Base-by-base conservation (phyloP, 2,888 invertebrate species). In the Yponomeuta evonymella region DNA sequence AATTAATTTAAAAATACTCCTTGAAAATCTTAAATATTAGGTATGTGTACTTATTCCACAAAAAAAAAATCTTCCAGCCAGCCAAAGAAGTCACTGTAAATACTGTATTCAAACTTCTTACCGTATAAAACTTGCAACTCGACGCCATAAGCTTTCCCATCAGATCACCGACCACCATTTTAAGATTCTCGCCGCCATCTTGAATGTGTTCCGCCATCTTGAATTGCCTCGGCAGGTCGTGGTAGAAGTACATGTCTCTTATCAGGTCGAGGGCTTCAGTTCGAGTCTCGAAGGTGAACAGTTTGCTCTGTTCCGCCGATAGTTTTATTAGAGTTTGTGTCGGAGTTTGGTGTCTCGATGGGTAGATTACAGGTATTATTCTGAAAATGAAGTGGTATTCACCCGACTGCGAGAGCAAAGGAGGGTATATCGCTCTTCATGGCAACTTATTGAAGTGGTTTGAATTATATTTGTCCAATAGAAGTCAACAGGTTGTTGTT, bases 51-150 rank as follows among this genome's bases (percentile, higher is more conserved):
- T 23, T 23, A 23, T 23, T 23, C 23, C 1, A 23, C 0, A 23
- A 23, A 23, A 23, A 23, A 23, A 23, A 23, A 23, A 23, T 23
- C 23, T 23, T 23, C 23, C 23, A 23, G 23, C 23, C 23, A 23
- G 23, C 23, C 23, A 23, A 23, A 23, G 23, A 23, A 23, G 23
- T 23, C 23, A 23, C 23, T 23, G 23, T 23, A 23, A 23, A 23
- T 23, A 36, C 2, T 43, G 43, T 43, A 8, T 43, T 43, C 43
- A 43, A 43, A 8, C 43, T 8, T 89, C 94, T 94, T 83, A 96
- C 96, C 79, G 94, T 93, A 76, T 94, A 93, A 85, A 94, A 91
- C 86, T 94, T 96, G 70, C 95, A 95, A 72, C 94, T 93, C 1
- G 95, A 93, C 5, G 94, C 88, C 79, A 95, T 87, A 48, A 96